A percentile compares a stretch with the other conserved stretches of the same genome.
Conservation (phyloP, 2,888 invertebrate species). For the Eulithis prunata region DNA sequence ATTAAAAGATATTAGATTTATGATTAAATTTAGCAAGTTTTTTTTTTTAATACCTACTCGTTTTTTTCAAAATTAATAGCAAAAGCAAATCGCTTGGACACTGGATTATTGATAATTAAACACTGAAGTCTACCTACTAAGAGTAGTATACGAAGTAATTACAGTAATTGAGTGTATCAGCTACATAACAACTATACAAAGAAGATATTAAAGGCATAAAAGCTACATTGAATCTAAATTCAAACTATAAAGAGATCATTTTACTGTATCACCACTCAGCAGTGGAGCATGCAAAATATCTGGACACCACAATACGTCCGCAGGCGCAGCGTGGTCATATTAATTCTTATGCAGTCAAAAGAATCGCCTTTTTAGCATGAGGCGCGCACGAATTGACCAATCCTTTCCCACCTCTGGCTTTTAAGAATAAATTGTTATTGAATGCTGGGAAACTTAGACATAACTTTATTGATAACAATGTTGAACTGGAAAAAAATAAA, state of each 20-base stretch:
- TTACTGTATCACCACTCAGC: neutral
- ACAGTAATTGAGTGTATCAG: neutral
- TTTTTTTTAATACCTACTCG: no score
- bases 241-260: neutral
- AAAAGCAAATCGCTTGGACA: no score
- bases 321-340: slow-evolving; percentile 68
- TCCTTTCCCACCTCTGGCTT: slow-evolving; percentile 23
- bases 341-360: slow-evolving; percentile 51
- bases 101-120: no score
- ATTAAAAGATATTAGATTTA: no score
- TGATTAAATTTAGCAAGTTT: no score
- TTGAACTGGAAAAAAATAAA: no score
- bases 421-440: slow-evolving; percentile 17
- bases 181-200: neutral
- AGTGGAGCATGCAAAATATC: slow-evolving; percentile 46
- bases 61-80: no score
- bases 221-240: neutral
- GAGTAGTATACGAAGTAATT: no score
- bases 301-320: slow-evolving; percentile 51
- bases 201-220: neutral
- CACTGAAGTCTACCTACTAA: no score
- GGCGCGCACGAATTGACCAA: slow-evolving; percentile 27
- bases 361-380: slow-evolving; percentile 35
- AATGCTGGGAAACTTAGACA: slow-evolving; percentile 4
- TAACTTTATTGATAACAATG: no score